A percentile compares a stretch with the other conserved stretches of the same genome.
phyloP scores from a whole-genome alignment of 2,113 vertebrate genomes.

The Zosterops hypoxanthus region DNA sequence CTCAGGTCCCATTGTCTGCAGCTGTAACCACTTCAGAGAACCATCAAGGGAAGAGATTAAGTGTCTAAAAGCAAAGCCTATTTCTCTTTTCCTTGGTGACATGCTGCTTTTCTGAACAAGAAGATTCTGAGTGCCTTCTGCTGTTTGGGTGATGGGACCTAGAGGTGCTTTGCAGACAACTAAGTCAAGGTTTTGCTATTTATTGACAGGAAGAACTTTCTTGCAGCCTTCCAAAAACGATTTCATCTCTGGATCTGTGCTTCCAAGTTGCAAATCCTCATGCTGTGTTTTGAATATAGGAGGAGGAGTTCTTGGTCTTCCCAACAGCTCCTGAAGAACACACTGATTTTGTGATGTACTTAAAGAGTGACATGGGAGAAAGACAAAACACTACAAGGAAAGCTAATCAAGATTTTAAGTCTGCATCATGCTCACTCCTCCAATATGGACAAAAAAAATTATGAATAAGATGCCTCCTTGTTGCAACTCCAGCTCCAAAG shows the following conservation, averaged over 20 bases:
- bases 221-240: not conserved
- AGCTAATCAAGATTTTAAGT: not conserved
- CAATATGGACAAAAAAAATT: not conserved
- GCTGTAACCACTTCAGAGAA: not conserved
- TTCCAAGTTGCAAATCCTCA: not conserved
- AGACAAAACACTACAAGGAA: not conserved
- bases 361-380: not conserved
- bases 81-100: not conserved
- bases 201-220: not conserved
- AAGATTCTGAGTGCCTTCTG: not conserved
- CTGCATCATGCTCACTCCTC: not conserved
- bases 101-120: not conserved
- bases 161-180: not conserved
- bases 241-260: not conserved
- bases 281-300: rapidly evolving
- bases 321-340: not conserved
- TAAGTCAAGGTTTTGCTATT: not conserved
- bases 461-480: not conserved
- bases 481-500: not conserved
- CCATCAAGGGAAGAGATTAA: not conserved
- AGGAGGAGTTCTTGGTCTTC: not conserved
- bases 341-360: not conserved
- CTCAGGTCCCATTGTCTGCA: not conserved
- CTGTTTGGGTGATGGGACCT: rapidly evolving
- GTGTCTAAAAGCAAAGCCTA: not conserved